Conservation (phyloP, 2,797 vertebrate species). For the Halcyon smyrnensis region DNA sequence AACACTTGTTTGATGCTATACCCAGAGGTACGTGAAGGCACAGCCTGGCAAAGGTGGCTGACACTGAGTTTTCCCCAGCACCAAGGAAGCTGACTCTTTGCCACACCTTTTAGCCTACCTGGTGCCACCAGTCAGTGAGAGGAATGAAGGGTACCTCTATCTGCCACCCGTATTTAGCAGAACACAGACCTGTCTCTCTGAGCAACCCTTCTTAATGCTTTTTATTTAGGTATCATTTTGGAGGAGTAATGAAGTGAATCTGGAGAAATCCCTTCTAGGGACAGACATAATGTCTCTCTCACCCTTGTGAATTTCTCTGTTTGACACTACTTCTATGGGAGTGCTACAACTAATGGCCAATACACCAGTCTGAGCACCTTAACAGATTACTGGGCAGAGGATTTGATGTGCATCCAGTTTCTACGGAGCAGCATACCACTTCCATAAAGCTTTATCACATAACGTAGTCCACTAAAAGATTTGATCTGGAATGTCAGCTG, state of each 20-base stretch:
- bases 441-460: not conserved
- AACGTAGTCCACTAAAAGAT: not conserved
- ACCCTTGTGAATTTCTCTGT: not conserved
- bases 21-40: not conserved
- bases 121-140: not conserved
- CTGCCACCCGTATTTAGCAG: not conserved
- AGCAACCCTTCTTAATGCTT: not conserved
- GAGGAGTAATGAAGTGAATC: not conserved
- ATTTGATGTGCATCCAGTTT: not conserved
- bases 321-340: not conserved
- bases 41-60: not conserved
- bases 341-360: not conserved
- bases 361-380: not conserved
- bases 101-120: not conserved
- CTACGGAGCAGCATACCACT: not conserved
- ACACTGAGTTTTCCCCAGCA: not conserved
- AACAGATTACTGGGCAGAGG: not conserved
- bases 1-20: not conserved
- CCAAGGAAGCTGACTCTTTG: not conserved
- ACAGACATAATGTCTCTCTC: not conserved
- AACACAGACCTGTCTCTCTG: not conserved
- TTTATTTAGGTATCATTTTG: not conserved
- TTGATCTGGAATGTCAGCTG: not conserved
- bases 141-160: not conserved
- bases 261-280: not conserved